These are phyloP conservation scores for Spialia ferax DNA, from an alignment of 2,888 invertebrate genomes.

Conservation along the genomic window DNA sequence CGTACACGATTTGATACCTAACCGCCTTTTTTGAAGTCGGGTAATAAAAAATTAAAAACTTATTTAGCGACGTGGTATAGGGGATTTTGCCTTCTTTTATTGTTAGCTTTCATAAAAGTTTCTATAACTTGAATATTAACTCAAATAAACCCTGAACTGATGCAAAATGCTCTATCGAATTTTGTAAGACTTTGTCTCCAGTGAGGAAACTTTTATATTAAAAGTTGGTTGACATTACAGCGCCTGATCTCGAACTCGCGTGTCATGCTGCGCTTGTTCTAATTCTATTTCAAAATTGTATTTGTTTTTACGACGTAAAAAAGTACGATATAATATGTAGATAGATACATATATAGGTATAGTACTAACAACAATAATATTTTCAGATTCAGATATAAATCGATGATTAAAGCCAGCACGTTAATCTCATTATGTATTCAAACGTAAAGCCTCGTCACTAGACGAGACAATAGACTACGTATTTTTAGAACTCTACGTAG, in stretches of 20 bases:
- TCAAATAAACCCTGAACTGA: too few relatives aligned
- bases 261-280: not conserved
- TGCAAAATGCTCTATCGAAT: too few relatives aligned
- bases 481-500: conserved; percentile 1
- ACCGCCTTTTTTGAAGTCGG: too few relatives aligned
- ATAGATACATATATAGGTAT: not conserved
- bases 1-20: too few relatives aligned
- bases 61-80: too few relatives aligned
- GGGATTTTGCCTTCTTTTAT: too few relatives aligned
- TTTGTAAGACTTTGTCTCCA: not conserved
- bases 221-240: not conserved
- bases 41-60: too few relatives aligned
- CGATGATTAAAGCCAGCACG: not conserved
- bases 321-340: too few relatives aligned
- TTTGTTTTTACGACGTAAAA: not conserved
- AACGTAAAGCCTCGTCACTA: not conserved
- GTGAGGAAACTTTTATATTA: conserved; percentile 1
- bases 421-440: not conserved
- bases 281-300: not conserved
- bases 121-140: too few relatives aligned
- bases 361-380: too few relatives aligned
- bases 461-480: not conserved
- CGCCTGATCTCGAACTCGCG: not conserved
- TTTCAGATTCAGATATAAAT: not conserved
- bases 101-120: too few relatives aligned